Evolutionary conservation across 2,113 vertebrate species (phyloP), one percentile per base, ranked within the genome.

Genomic region (Larimichthys polyactis): DNA sequence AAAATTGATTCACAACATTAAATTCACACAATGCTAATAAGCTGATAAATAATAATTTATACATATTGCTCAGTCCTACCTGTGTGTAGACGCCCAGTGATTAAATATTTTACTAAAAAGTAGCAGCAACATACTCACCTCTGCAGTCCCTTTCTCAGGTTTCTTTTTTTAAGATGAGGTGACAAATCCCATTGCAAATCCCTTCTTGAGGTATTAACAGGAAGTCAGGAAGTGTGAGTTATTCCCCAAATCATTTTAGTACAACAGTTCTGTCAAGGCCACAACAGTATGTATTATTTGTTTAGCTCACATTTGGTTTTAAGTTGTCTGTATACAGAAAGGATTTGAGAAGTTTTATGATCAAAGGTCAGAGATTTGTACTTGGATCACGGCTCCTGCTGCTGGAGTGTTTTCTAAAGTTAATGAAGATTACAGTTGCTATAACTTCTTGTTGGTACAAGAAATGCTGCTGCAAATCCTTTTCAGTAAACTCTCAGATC

Each of bases 391-490:
- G 0, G 52, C 60, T 87, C 46, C 55, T 60, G 52, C 74, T 58
- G 27, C 19, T 20, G 32, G n/a, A 71, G 32, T 17, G 19, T 71
- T 86, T 67, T 48, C 43, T 19, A 19, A 74, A 29, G 17, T 43
- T 51, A 24, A 60, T 59, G 59, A 59, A 44, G 55, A 78, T 54
- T 22, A 29, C 32, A 57, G 22, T 46, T 32, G 0, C 57, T 78
- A 43, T 36, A 49, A 73, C 4, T 57, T 62, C 27, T 58, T 79
- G 32, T 52, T 62, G 67, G 60, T 63, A 52, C 68, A 74, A 57
- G 54, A 75, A 40, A 27, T 67, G 59, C 63, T 82, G 62, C 44
- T 71, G 49, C 57, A 77, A 64, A 81, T 74, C 19, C 29, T 78
- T 70, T 49, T 48, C 32, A 27, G 67, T 64, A 14, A 77, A 66